Base-by-base conservation (phyloP, 1,140 invertebrate genomes). In the Drosophila miranda region DNA sequence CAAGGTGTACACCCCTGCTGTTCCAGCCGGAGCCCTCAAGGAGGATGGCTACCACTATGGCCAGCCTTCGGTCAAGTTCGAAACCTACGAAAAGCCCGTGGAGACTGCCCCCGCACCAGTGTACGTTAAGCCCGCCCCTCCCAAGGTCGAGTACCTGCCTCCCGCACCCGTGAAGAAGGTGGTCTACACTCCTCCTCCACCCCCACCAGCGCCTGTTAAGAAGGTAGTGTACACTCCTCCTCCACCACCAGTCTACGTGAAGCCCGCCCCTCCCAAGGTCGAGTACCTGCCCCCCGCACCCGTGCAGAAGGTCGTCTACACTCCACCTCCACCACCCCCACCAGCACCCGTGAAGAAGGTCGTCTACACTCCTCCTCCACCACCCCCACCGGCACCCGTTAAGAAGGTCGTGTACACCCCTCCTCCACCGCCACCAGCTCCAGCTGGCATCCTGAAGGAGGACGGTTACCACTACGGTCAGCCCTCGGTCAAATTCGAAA, bases 1-100 rank as follows among this genome's bases (percentile, higher is more conserved):
- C 13, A 21, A 19, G 49, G 60, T 55, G 5, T 45, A 55, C 51
- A 16, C 42, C 14, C 45, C 67, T 0, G 14, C 68, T 38, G 34
- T 38, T 13, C 53, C 73, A 2, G 56, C 84, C 28, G 81, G 80
- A 28, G 45, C 42, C 21, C 62, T 82, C 30, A 75, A 88, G 53
- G 73, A 86, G 7, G 75, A 78, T 75, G 83, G 86, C 16, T 89
- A 89, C 38, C 64, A 68, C 50, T 68, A 68, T 19, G 64, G 19
- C 0, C 21, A 38, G 30, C 64, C 64, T n/a, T 68, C 64, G 11
- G 38, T 68, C 26, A 30, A 50, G 7, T 68, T 68, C 23, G 61
- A 64, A 34, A 50, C 53, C 6, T 34, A 51, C 41, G 57, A 74
- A 38, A 50, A 43, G 13, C 34, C 34, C 34, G 34, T 38, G 3